A percentile compares a stretch with the other conserved stretches of the same genome.
phyloP scores from a whole-genome alignment of 2,797 vertebrate species.

The Pipistrellus kuhlii region DNA sequence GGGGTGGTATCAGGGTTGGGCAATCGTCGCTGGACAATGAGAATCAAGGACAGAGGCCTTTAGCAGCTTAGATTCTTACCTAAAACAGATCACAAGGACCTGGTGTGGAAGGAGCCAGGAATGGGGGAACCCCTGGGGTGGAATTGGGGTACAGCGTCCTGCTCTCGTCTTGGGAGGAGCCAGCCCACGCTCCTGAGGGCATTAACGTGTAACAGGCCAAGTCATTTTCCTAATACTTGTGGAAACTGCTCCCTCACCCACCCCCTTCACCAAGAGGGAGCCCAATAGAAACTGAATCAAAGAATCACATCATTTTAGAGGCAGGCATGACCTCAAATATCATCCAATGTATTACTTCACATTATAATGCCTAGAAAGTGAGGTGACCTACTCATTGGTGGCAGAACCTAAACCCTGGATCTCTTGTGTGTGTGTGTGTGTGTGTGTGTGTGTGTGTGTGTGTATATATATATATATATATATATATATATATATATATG shows the following conservation, averaged over 20 bases:
- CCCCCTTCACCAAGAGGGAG: background rate
- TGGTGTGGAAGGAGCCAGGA: background rate
- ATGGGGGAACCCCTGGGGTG: background rate
- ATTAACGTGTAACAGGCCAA: background rate
- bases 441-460: too few species aligned
- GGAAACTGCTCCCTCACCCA: background rate
- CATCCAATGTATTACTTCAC: background rate
- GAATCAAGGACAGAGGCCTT: constrained; percentile 1
- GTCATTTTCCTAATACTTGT: background rate
- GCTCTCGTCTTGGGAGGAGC: background rate
- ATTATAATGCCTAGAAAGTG: background rate
- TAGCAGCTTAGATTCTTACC: background rate
- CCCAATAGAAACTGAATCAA: background rate
- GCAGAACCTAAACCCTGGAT: background rate
- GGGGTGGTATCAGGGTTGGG: background rate
- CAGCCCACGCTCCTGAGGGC: background rate
- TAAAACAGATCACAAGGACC: background rate
- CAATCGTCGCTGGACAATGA: background rate
- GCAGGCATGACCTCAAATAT: background rate
- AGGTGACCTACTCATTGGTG: background rate
- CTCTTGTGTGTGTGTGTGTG: background rate
- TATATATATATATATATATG: too few species aligned
- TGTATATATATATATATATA: too few species aligned
- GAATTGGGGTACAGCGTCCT: background rate
- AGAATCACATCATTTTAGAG: background rate